These are phyloP conservation scores for Plebejus melissa DNA, from an alignment of 2,888 invertebrate genomes.

Conservation along the genomic window DNA sequence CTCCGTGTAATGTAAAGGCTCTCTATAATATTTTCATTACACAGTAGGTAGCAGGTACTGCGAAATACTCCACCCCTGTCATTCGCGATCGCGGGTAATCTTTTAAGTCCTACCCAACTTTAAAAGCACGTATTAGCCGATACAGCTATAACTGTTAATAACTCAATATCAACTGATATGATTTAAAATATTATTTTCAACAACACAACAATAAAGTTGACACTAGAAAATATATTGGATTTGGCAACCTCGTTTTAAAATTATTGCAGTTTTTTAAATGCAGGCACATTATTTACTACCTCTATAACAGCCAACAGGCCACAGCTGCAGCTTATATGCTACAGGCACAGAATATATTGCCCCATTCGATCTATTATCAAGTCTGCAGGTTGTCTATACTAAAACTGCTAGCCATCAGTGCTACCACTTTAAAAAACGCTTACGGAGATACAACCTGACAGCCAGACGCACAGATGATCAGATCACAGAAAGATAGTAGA, in stretches of 20 bases:
- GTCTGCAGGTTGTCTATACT: neutral
- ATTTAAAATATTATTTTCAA: no score
- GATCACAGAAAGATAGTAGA: no score
- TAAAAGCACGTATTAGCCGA: neutral
- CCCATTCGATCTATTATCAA: no score
- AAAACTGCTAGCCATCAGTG: no score
- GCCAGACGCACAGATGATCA: no score
- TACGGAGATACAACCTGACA: no score
- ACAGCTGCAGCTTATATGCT: no score
- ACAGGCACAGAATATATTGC: no score
- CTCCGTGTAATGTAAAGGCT: neutral
- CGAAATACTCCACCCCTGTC: conserved; percentile 6
- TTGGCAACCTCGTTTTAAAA: neutral
- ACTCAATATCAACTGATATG: no score
- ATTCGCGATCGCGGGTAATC: conserved; percentile 19
- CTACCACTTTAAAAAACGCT: no score
- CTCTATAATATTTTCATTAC: neutral
- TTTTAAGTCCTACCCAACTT: conserved; percentile 27
- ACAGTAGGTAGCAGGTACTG: neutral
- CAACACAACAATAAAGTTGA: no score
- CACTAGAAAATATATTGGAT: neutral
- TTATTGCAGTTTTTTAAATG: neutral
- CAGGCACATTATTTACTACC: neutral
- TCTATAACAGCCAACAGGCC: no score
- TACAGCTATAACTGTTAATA: neutral